Evolutionary conservation across 2,888 invertebrate species (phyloP).

Genomic region (Strigamia crassipes): DNA sequence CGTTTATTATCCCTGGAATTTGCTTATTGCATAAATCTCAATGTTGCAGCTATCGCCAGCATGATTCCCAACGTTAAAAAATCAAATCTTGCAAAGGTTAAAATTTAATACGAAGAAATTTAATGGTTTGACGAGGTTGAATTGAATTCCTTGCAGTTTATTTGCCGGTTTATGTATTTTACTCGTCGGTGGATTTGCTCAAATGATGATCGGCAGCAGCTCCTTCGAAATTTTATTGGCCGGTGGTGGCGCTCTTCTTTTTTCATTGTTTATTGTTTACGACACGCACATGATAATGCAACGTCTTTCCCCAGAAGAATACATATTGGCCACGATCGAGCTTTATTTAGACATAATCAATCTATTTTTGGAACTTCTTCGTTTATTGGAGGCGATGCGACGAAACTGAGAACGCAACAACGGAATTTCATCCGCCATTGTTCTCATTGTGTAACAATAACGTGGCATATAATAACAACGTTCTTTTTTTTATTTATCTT

Average conservation of each 20-base stretch:
- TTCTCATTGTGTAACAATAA: neutral
- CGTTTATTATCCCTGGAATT: too few species aligned
- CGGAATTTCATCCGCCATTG: neutral
- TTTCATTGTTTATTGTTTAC: conserved; percentile 75
- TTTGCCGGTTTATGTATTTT: conserved; percentile 71
- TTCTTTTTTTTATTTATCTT: neutral
- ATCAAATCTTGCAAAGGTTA: neutral
- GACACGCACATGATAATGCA: conserved; percentile 86
- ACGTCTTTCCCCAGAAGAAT: conserved; percentile 80
- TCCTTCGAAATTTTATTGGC: conserved; percentile 73
- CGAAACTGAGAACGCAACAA: neutral
- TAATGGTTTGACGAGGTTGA: neutral
- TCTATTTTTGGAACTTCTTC: conserved; percentile 78
- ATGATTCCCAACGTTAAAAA: neutral
- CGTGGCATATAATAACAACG: neutral
- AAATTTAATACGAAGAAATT: neutral
- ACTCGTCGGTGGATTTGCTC: conserved; percentile 68
- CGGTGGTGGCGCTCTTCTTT: conserved; percentile 68
- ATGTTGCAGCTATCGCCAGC: neutral
- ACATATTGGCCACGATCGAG: conserved; percentile 82
- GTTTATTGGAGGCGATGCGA: conserved; percentile 69
- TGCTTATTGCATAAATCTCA: too few species aligned
- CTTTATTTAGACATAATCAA: conserved; percentile 87
- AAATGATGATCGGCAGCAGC: conserved; percentile 75
- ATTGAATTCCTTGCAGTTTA: conserved; percentile 62